Percentiles rank a stretch among this genome's conserved stretches.
Conservation (phyloP, 1,140 invertebrate genomes). For the Brachionus angularis region DNA sequence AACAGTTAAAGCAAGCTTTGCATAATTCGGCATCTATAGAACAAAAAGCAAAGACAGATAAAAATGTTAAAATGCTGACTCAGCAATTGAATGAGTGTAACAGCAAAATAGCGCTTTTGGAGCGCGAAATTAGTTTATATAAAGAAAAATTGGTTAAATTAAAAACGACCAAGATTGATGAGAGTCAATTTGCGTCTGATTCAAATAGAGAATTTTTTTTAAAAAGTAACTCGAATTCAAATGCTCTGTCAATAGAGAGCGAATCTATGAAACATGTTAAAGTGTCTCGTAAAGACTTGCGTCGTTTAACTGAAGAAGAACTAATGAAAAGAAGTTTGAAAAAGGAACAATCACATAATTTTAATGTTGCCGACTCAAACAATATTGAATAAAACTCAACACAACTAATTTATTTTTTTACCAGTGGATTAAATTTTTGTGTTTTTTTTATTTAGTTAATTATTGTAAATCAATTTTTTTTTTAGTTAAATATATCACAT, state of each 20-base stretch:
- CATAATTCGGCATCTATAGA: slow-evolving; percentile 52
- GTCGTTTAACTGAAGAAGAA: slow-evolving; percentile 54
- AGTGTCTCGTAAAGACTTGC: slow-evolving; percentile 54
- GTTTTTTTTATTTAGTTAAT: slow-evolving; percentile 8
- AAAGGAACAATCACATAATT: slow-evolving; percentile 18
- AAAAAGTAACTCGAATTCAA: slow-evolving; percentile 1
- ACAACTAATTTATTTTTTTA: too few species aligned
- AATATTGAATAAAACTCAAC: too few species aligned
- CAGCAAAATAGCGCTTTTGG: slow-evolving; percentile 44
- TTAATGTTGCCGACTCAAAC: too few species aligned
- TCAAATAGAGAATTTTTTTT: neutral
- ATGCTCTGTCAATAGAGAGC: neutral
- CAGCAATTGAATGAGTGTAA: slow-evolving; percentile 52
- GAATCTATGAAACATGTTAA: slow-evolving; percentile 50
- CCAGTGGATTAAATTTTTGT: neutral
- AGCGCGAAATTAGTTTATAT: slow-evolving; percentile 31
- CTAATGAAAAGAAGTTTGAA: slow-evolving; percentile 51
- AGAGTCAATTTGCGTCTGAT: slow-evolving; percentile 10
- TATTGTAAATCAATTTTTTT: neutral
- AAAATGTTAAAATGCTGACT: slow-evolving; percentile 57
- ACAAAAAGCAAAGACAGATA: slow-evolving; percentile 59
- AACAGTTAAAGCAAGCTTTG: slow-evolving; percentile 55
- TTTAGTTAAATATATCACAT: neutral
- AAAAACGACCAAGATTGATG: slow-evolving; percentile 16
- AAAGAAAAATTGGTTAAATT: slow-evolving; percentile 39